These are phyloP conservation scores for Xerus rutilus DNA, from an alignment of 2,797 vertebrate genomes.

Conservation along the genomic window DNA sequence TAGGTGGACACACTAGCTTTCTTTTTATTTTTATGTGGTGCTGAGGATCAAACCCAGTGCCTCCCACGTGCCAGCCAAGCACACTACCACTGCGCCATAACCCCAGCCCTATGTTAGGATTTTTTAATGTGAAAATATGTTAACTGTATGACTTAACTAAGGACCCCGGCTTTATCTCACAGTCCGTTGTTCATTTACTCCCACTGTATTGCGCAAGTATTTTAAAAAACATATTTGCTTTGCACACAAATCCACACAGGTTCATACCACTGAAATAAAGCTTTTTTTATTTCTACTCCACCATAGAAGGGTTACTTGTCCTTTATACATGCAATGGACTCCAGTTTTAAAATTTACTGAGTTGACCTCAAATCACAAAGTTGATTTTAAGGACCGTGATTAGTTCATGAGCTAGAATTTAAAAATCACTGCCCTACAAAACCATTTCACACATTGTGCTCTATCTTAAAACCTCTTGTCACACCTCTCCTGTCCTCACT, in stretches of 20 bases:
- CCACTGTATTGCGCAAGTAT: not conserved
- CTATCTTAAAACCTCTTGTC: not conserved
- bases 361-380: slow-evolving; percentile 2
- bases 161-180: not conserved
- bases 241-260: not conserved
- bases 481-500: not conserved
- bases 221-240: slow-evolving; percentile 31
- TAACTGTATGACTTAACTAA: not conserved
- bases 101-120: not conserved
- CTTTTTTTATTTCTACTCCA: not conserved
- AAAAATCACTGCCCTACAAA: not conserved
- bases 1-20: no score
- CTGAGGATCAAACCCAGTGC: no score
- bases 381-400: not conserved
- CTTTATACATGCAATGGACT: not conserved
- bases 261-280: not conserved
- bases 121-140: not conserved
- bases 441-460: not conserved
- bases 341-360: slow-evolving; percentile 7
- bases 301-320: not conserved
- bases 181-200: slow-evolving; percentile 21
- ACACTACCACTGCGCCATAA: no score
- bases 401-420: slow-evolving; percentile 36
- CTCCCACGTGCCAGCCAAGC: no score
- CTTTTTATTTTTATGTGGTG: no score